A percentile compares a stretch with the other conserved stretches of the same genome.
Evolutionary conservation across 2,888 invertebrate species (phyloP).

Genomic region (Mycalesis mineus): DNA sequence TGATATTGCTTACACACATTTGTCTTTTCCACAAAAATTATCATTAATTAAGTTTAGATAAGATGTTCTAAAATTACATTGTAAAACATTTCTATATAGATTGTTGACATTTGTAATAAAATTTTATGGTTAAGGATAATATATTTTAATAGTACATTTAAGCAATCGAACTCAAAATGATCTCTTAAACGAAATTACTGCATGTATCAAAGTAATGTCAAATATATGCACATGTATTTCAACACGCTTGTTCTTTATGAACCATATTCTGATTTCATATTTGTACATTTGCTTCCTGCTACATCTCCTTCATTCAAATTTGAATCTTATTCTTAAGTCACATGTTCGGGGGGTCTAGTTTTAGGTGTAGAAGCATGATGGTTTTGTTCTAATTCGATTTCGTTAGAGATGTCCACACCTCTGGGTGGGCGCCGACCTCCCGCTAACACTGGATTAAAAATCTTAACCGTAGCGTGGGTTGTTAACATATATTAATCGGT

Average conservation of each 20-base stretch:
- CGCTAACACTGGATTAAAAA: constrained; percentile 63
- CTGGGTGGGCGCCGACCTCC: constrained; percentile 72
- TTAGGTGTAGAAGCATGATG: neutral
- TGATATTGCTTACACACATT: too few relatives aligned
- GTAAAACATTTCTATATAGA: too few relatives aligned
- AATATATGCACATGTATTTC: constrained; percentile 21
- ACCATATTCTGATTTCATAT: constrained; percentile 12
- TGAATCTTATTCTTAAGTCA: constrained; percentile 9
- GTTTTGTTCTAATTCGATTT: constrained; percentile 65
- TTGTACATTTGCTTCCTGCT: neutral
- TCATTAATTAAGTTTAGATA: too few relatives aligned
- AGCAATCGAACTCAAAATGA: neutral
- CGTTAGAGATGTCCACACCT: constrained; percentile 64
- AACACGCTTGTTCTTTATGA: constrained; percentile 21
- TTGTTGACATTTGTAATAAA: neutral
- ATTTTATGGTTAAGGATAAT: neutral
- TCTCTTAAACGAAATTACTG: constrained; percentile 1
- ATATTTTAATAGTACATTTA: neutral
- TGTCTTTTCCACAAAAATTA: too few relatives aligned
- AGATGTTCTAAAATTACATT: too few relatives aligned
- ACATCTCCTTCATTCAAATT: constrained; percentile 3
- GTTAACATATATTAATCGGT: constrained; percentile 67
- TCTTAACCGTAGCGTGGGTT: constrained; percentile 61
- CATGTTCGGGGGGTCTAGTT: neutral
- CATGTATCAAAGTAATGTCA: constrained; percentile 13